Conservation (phyloP, 2,113 vertebrate genomes). For the Progne subis region DNA sequence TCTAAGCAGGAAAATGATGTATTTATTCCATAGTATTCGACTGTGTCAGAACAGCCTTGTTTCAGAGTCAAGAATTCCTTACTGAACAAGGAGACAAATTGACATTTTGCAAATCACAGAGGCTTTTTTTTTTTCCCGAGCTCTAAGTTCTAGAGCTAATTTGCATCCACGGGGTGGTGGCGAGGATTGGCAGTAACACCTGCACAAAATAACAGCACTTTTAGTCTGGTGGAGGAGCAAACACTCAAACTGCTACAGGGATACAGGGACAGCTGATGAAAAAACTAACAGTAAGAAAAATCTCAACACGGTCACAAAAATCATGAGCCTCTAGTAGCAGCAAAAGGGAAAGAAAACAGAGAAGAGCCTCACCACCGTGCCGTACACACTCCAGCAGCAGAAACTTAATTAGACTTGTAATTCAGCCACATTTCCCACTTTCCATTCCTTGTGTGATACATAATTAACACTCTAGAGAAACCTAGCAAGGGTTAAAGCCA, state of each 20-base stretch:
- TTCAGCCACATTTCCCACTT: constrained; percentile 4
- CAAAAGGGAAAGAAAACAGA: neutral
- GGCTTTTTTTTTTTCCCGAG: neutral
- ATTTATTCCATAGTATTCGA: neutral
- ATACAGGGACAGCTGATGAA: neutral
- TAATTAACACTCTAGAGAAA: neutral
- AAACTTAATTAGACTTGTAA: constrained; percentile 23
- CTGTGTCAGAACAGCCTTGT: neutral
- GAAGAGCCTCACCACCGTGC: neutral
- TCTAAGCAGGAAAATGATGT: neutral
- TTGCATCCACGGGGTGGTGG: neutral
- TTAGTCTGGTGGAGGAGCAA: neutral
- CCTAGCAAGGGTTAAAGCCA: neutral
- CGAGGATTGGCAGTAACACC: neutral
- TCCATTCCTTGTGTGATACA: neutral
- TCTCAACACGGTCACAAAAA: neutral
- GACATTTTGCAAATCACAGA: neutral
- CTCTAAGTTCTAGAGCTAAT: neutral
- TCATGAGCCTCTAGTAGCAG: neutral
- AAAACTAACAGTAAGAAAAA: neutral
- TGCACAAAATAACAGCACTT: neutral
- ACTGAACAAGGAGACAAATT: neutral
- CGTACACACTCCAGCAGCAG: neutral
- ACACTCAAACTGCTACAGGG: neutral
- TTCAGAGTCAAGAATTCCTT: neutral